Percentiles rank a stretch among this genome's conserved stretches.
phyloP scores from a whole-genome alignment of 2,113 vertebrate genomes.

The Circaetus cinerascens region DNA sequence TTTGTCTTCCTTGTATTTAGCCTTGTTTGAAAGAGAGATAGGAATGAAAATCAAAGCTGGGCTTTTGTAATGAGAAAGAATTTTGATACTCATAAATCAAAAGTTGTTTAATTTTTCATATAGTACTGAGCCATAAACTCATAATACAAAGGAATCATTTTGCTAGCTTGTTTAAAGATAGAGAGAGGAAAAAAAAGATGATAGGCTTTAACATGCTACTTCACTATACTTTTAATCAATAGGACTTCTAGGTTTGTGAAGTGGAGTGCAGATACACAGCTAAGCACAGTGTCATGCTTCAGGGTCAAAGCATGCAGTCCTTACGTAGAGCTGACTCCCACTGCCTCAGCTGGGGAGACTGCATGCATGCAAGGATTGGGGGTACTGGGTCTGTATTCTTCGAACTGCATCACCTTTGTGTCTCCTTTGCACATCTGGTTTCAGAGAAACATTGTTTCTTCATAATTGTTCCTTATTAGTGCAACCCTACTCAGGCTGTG shows the following conservation, averaged over 20 bases:
- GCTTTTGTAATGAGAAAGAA: not conserved
- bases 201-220: not conserved
- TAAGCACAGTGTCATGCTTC: not conserved
- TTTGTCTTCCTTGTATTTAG: not conserved
- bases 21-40: not conserved
- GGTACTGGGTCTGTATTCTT: not conserved
- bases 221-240: not conserved
- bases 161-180: not conserved
- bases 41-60: not conserved
- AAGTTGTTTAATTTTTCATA: not conserved
- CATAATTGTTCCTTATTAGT: not conserved
- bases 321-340: rapidly evolving
- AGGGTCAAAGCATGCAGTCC: not conserved
- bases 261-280: not conserved
- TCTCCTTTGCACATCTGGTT: not conserved
- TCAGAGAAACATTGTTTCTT: not conserved
- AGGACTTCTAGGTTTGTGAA: not conserved
- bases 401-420: not conserved
- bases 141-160: not conserved
- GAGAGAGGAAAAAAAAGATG: not conserved
- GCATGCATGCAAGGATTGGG: not conserved
- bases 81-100: constrained; percentile 2
- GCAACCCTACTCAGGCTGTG: not conserved
- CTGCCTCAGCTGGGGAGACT: not conserved
- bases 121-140: constrained; percentile 1